These are phyloP conservation scores for Caligus rogercresseyi DNA, from an alignment of 1,140 invertebrate genomes.

Conservation along the genomic window DNA sequence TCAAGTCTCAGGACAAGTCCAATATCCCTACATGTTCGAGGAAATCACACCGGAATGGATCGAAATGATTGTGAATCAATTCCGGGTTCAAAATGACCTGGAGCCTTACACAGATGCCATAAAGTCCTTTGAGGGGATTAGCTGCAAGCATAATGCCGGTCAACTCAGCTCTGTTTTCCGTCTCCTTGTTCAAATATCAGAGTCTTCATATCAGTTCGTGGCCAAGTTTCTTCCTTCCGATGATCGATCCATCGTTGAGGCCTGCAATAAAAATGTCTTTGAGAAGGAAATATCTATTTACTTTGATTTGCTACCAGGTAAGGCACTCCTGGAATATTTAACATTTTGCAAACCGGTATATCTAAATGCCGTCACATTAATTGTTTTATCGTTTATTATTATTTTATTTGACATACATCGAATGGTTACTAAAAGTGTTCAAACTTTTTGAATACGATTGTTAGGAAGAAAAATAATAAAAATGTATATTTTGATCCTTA, in stretches of 20 bases:
- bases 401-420: too few species aligned
- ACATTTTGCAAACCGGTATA: too few species aligned
- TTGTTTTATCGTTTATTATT: too few species aligned
- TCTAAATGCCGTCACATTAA: too few species aligned
- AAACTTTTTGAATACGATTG: too few species aligned
- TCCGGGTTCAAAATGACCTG: background rate
- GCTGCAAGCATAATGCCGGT: background rate
- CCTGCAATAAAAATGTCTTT: background rate
- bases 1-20: background rate
- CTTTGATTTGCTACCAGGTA: background rate
- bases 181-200: background rate
- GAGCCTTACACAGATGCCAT: too few species aligned
- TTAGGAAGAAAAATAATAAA: too few species aligned
- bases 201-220: background rate
- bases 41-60: background rate
- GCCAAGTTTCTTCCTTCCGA: background rate
- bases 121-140: background rate
- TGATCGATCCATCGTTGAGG: background rate
- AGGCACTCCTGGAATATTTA: too few species aligned
- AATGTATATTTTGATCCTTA: too few species aligned
- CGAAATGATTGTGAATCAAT: background rate
- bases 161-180: background rate
- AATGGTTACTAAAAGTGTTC: too few species aligned
- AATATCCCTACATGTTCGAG: background rate
- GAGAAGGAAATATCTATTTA: background rate